Evolutionary conservation across 1,140 invertebrate species (phyloP).

Genomic region (Heliconius hermathena): DNA sequence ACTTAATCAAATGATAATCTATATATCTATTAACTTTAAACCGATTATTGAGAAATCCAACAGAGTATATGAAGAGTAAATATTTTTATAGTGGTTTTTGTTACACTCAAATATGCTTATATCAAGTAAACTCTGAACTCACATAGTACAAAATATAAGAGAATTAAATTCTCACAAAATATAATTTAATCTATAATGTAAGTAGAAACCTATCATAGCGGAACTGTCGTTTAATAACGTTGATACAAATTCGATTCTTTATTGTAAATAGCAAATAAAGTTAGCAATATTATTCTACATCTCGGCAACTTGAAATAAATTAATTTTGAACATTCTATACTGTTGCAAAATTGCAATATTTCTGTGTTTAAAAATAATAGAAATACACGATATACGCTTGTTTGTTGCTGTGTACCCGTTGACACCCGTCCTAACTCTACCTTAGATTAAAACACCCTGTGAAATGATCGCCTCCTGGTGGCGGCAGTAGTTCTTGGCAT

Average conservation of each 20-base stretch:
- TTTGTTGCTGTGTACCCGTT: constrained; percentile 39
- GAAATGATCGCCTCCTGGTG: constrained; percentile 51
- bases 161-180: constrained; percentile 38
- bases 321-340: neutral
- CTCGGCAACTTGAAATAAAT: neutral
- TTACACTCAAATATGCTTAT: neutral
- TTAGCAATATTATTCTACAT: neutral
- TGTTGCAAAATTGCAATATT: neutral
- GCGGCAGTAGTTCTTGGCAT: constrained; percentile 35
- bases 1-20: neutral
- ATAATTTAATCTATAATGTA: constrained; percentile 13
- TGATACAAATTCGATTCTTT: constrained; percentile 2
- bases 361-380: constrained; percentile 7
- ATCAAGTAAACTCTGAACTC: constrained; percentile 1
- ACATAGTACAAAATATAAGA: constrained; percentile 21
- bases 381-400: constrained; percentile 12
- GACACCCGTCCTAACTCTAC: constrained; percentile 70
- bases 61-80: constrained; percentile 19
- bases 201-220: constrained; percentile 1
- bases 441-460: constrained; percentile 80
- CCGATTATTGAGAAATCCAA: constrained; percentile 21
- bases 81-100: constrained; percentile 4
- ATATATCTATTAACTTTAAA: constrained; percentile 32
- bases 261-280: neutral
- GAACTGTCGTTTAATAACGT: neutral